These are phyloP conservation scores for Chrysomela aeneicollis DNA, from an alignment of 2,888 invertebrate species.

Conservation along the genomic window DNA sequence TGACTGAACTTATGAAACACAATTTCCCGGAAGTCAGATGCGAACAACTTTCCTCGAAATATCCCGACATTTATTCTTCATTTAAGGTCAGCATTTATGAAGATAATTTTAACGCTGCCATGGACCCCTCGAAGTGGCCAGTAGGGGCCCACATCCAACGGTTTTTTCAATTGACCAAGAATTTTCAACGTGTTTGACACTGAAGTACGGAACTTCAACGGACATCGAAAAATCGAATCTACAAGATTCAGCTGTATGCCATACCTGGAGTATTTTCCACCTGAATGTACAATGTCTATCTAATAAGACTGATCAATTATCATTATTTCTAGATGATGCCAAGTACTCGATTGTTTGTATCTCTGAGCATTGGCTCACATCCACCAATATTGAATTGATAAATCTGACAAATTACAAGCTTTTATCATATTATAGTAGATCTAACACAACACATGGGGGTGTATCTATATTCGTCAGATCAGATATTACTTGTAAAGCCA, in stretches of 20 bases:
- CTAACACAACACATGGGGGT: conserved; percentile 11
- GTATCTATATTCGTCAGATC: conserved; percentile 3
- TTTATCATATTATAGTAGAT: conserved; percentile 2
- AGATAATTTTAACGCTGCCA: background rate
- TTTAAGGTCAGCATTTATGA: conserved; percentile 12
- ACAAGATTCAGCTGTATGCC: background rate
- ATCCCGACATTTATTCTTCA: conserved; percentile 15
- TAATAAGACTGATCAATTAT: conserved; percentile 10
- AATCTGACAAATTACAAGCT: background rate
- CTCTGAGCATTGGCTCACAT: conserved; percentile 3
- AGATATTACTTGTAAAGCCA: conserved; percentile 4
- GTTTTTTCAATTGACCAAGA: conserved; percentile 1
- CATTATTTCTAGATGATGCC: background rate
- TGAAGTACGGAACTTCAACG: conserved; percentile 3
- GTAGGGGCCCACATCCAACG: background rate
- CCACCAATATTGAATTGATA: background rate
- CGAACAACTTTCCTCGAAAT: conserved; percentile 11
- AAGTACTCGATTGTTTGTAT: conserved; percentile 8
- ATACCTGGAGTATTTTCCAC: conserved; percentile 9
- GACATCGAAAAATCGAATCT: background rate
- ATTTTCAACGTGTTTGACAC: conserved; percentile 5
- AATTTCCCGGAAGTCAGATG: conserved; percentile 18
- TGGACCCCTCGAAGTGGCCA: background rate
- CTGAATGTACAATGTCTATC: conserved; percentile 6
- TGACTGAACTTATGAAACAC: background rate